Evolutionary conservation across 2,113 vertebrate species (phyloP), one percentile per base, ranked within the genome.

Genomic region (Pterocles orientalis): DNA sequence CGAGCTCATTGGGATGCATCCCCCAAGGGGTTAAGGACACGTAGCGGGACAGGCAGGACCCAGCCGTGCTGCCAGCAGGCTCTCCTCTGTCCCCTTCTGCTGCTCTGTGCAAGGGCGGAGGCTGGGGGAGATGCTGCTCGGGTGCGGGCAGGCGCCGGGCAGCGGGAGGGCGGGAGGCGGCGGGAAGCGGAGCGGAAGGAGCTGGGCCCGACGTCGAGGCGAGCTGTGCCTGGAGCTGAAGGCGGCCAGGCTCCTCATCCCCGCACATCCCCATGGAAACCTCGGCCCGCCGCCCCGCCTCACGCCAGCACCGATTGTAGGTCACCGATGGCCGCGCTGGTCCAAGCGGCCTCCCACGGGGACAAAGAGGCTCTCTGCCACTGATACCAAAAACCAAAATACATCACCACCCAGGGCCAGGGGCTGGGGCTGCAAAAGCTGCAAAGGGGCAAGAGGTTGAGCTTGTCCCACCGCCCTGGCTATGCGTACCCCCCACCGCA

Each of bases 181-280:
- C 1, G 41, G 87, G 58, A 90, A 95, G 84, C 93, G 5, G 95
- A 97, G 97, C 69, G 45, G 96, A 96, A 98, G 66, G 86, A 96
- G 93, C 60, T 6, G 25, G 88, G 80, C 26, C 36, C 58, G 88
- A 93, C 72, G 57, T 69, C 18, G 43, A 66, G 73, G 92, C 11
- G 50, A 92, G 82, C 53, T 43, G 88, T 61, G 97, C 96, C 92
- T 82, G 92, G 84, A 96, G 96, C 94, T 64, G 94, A 91, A 58
- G 2, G 4, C 73, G 4, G 65, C 58, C 94, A 85, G 31, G 72
- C 76, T 53, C 20, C 54, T 39, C 70, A 61, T 48, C 92, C 73
- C 85, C 7, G 33, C 56, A 19, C 66, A 80, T 97, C 90, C 89
- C 94, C 86, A 95, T 89, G 94, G 96, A 95, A 96, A 95, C 90